phyloP scores from a whole-genome alignment of 2,888 invertebrate species.

The Scaptomyza parva region DNA sequence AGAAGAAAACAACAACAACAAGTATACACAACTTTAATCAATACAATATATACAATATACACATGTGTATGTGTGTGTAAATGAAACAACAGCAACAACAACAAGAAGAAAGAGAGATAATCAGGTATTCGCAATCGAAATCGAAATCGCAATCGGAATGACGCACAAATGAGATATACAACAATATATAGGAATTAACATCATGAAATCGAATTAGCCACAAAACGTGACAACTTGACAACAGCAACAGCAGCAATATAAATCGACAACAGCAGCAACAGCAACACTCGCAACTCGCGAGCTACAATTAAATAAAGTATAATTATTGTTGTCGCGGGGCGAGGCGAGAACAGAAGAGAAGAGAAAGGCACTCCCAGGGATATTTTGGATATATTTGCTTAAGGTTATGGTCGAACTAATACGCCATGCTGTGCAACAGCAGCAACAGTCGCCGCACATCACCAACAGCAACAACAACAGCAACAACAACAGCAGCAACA shows the following conservation, averaged over 20 bases:
- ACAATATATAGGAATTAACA: conserved; percentile 1
- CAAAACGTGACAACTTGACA: conserved; percentile 9
- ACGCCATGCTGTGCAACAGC: conserved; percentile 55
- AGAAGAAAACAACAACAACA: background rate
- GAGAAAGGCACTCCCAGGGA: background rate
- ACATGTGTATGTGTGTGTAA: conserved; percentile 4
- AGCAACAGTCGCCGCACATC: conserved; percentile 22
- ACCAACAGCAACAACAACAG: conserved; percentile 25
- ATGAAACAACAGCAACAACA: conserved; percentile 6
- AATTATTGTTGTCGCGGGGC: conserved; percentile 29
- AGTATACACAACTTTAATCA: conserved; percentile 16
- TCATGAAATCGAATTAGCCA: conserved; percentile 33
- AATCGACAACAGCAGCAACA: conserved; percentile 4
- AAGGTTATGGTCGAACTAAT: conserved; percentile 55
- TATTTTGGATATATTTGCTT: conserved; percentile 1
- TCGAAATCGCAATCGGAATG: too few species aligned
- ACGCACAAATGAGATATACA: conserved; percentile 13
- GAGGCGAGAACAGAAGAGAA: background rate
- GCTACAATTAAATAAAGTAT: conserved; percentile 29
- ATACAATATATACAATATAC: conserved; percentile 2
- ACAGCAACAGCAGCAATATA: conserved; percentile 23
- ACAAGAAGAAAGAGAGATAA: background rate
- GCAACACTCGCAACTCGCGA: conserved; percentile 5
- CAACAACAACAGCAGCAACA: conserved; percentile 14
- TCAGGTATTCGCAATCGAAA: conserved; percentile 10